Percentiles rank a stretch among this genome's conserved stretches.
These are phyloP conservation scores for Oreochromis mossambicus DNA, from an alignment of 2,797 vertebrate species.

Conservation along the genomic window DNA sequence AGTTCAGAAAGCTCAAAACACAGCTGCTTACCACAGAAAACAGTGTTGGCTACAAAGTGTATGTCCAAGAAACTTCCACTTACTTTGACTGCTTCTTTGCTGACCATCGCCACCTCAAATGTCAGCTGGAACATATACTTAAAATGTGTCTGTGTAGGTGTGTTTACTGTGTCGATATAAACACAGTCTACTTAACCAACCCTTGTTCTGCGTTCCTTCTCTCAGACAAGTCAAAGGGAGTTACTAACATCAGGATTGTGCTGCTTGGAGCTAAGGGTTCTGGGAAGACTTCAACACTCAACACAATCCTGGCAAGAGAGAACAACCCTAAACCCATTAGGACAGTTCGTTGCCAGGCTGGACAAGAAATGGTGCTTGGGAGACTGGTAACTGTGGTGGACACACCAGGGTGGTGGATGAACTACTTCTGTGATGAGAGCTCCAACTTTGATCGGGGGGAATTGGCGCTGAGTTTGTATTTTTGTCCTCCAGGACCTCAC, in stretches of 20 bases:
- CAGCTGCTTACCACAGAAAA: not conserved
- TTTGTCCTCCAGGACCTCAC: constrained; percentile 75
- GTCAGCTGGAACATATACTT: not conserved
- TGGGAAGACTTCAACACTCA: constrained; percentile 62
- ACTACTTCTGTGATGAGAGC: constrained; percentile 57
- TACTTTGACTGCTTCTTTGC: not conserved
- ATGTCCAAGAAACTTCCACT: not conserved
- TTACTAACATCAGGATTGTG: constrained; percentile 57
- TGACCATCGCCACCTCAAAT: not conserved
- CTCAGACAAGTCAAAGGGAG: constrained; percentile 31
- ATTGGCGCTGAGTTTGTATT: constrained; percentile 52
- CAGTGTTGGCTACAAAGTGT: not conserved
- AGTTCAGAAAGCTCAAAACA: not conserved
- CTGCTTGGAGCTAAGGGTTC: constrained; percentile 65
- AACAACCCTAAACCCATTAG: not conserved
- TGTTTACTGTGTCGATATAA: not conserved
- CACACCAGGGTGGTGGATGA: constrained; percentile 74
- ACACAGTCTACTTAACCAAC: not conserved
- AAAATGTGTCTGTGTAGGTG: not conserved
- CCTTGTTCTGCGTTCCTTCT: not conserved
- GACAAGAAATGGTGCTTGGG: constrained; percentile 35
- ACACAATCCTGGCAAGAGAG: constrained; percentile 53
- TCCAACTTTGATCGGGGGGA: constrained; percentile 58
- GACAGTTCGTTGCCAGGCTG: constrained; percentile 34
- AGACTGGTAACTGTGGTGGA: constrained; percentile 64